These are phyloP conservation scores for Microtus oregoni DNA, from an alignment of 2,113 vertebrate genomes.

Conservation along the genomic window DNA sequence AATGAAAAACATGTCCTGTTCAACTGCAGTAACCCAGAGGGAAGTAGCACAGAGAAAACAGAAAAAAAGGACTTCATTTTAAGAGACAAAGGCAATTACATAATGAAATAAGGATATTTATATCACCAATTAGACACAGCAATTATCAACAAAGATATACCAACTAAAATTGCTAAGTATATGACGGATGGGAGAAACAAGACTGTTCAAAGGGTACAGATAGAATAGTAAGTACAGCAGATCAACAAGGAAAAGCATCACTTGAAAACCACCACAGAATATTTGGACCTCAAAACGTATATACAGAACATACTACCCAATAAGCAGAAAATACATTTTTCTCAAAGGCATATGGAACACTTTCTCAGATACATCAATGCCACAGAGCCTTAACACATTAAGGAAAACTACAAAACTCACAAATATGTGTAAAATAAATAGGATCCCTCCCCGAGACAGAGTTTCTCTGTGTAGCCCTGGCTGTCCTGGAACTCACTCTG, in stretches of 20 bases:
- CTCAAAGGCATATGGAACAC: not conserved
- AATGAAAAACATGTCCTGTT: conserved; percentile 11
- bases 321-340: not conserved
- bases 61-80: not conserved
- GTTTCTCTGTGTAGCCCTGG: not conserved
- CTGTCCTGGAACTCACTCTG: not conserved
- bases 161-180: not conserved
- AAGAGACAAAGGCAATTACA: not conserved
- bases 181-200: not conserved
- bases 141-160: conserved; percentile 3
- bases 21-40: not conserved
- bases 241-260: not conserved
- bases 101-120: not conserved
- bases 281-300: not conserved
- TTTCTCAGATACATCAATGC: not conserved
- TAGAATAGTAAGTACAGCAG: not conserved
- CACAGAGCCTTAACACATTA: not conserved
- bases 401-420: not conserved
- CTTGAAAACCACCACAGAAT: not conserved
- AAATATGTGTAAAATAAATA: conserved; percentile 12
- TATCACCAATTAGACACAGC: not conserved
- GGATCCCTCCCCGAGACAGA: not conserved
- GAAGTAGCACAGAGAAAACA: not conserved
- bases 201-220: not conserved
- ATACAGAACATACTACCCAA: not conserved